phyloP scores from a whole-genome alignment of 2,888 invertebrate species.

The Idaea straminata region DNA sequence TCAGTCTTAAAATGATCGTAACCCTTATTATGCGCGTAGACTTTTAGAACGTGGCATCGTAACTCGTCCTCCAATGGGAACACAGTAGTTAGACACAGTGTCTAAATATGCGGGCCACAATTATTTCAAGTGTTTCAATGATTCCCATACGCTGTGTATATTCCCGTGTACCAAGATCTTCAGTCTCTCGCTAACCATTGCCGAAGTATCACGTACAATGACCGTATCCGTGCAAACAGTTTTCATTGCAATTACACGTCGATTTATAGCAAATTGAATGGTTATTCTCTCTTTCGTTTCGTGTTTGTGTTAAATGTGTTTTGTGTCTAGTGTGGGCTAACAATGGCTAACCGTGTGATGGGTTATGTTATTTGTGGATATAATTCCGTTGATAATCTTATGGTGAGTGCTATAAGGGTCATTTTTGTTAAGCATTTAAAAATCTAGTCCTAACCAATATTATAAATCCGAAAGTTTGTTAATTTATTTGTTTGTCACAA shows the following conservation, averaged over 20 bases:
- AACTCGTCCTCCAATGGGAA: neutral
- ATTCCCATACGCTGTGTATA: neutral
- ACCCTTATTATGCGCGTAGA: neutral
- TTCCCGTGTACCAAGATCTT: slow-evolving; percentile 10
- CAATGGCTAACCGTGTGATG: slow-evolving; percentile 75
- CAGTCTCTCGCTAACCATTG: slow-evolving; percentile 48
- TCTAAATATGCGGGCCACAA: neutral
- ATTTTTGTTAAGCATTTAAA: slow-evolving; percentile 1
- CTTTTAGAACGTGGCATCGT: neutral
- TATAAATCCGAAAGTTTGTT: slow-evolving; percentile 3
- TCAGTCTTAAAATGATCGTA: too few species aligned
- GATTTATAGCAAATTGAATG: slow-evolving; percentile 32
- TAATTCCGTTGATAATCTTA: slow-evolving; percentile 78
- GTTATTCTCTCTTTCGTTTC: slow-evolving; percentile 32
- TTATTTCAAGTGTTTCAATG: neutral
- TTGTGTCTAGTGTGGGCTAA: neutral
- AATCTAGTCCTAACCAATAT: neutral
- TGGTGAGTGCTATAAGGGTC: slow-evolving; percentile 65
- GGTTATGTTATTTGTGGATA: slow-evolving; percentile 82
- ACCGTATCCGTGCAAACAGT: slow-evolving; percentile 15
- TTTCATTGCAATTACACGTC: slow-evolving; percentile 3
- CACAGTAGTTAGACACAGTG: neutral
- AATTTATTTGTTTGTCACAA: too few species aligned
- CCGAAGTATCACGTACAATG: slow-evolving; percentile 8
- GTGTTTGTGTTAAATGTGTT: slow-evolving; percentile 26